A percentile compares a stretch with the other conserved stretches of the same genome.
Conservation (phyloP, 2,113 vertebrate species). For the Craseonycteris thonglongyai region DNA sequence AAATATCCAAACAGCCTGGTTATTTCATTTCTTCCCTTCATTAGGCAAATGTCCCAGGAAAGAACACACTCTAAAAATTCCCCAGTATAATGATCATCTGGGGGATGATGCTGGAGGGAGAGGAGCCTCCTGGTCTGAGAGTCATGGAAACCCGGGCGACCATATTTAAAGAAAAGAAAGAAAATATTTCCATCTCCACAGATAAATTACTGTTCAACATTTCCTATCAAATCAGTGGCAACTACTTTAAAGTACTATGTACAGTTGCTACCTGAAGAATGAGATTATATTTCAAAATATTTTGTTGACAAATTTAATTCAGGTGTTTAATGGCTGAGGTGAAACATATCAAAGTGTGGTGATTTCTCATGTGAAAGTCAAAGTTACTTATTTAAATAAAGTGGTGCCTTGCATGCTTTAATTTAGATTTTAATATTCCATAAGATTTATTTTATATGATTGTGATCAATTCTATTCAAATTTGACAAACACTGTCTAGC, state of each 20-base stretch:
- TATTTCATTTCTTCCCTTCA: slow-evolving; percentile 37
- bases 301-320: background rate
- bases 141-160: background rate
- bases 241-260: background rate
- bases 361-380: background rate
- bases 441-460: background rate
- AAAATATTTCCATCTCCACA: background rate
- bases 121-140: background rate
- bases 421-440: background rate
- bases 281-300: background rate
- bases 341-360: background rate
- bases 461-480: background rate
- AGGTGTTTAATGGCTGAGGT: background rate
- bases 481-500: background rate
- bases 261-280: background rate
- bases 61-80: background rate
- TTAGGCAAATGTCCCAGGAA: slow-evolving; percentile 23
- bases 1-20: slow-evolving; percentile 6
- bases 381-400: background rate
- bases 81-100: background rate
- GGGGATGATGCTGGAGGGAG: background rate
- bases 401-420: background rate
- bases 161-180: background rate
- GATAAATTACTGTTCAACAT: background rate
- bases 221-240: background rate